Evolutionary conservation across 2,797 vertebrate species (phyloP).

Genomic region (Synaphobranchus kaupii): DNA sequence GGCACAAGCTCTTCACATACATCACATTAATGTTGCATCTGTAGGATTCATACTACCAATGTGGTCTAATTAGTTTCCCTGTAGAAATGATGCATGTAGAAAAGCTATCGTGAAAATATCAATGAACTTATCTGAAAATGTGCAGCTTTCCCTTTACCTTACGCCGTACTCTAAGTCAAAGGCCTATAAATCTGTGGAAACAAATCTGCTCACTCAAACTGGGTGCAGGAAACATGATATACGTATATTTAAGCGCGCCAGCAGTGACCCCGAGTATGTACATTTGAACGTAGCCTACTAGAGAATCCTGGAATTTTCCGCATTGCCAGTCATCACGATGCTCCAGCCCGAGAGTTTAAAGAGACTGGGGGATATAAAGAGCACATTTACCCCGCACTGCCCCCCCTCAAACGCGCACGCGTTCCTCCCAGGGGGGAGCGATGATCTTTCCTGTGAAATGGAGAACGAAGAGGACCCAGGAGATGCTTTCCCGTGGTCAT

Average conservation of each 20-base stretch:
- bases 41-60: neutral
- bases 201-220: neutral
- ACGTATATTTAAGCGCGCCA: neutral
- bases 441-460: neutral
- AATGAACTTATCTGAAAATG: neutral
- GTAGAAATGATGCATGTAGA: neutral
- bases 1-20: neutral
- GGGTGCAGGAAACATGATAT: neutral
- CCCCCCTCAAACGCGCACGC: neutral
- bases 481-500: neutral
- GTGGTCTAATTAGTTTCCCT: neutral
- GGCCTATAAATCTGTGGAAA: too few species aligned
- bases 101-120: neutral
- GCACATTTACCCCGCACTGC: neutral
- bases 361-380: constrained; percentile 7
- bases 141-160: neutral
- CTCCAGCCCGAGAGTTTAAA: neutral
- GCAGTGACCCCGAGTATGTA: neutral
- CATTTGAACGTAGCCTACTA: neutral
- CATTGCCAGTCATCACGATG: neutral
- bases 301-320: constrained; percentile 2
- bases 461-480: constrained; percentile 10
- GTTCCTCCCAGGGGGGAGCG: neutral
- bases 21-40: neutral
- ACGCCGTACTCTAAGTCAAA: too few species aligned